Percentiles rank a stretch among this genome's conserved stretches.
phyloP scores from a whole-genome alignment of 2,113 vertebrate species.

The Cheilinus undulatus region DNA sequence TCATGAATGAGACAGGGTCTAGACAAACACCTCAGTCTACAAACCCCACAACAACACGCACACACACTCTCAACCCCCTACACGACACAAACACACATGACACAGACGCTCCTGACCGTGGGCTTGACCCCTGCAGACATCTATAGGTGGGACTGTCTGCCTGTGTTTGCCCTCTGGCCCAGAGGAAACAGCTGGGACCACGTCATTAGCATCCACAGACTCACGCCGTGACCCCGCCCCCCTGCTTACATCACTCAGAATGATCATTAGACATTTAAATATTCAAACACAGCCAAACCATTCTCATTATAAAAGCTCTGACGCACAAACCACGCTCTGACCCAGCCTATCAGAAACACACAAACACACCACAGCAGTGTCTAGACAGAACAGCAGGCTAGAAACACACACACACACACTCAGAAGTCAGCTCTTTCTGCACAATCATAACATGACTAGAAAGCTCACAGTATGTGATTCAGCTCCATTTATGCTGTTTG shows the following conservation, averaged over 20 bases:
- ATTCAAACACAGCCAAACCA: constrained; percentile 14
- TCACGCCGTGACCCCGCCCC: constrained; percentile 5
- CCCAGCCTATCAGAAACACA: constrained; percentile 2
- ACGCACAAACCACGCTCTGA: constrained; percentile 1
- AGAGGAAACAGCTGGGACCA: constrained; percentile 74
- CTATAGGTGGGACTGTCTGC: constrained; percentile 41
- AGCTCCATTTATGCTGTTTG: too few relatives aligned
- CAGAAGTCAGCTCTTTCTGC: constrained; percentile 14
- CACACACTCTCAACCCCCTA: constrained; percentile 23
- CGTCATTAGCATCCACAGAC: constrained; percentile 59
- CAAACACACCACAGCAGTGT: constrained; percentile 25
- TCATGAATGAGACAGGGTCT: constrained; percentile 38
- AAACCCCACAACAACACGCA: constrained; percentile 15
- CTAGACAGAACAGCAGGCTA: constrained; percentile 49
- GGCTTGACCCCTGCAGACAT: constrained; percentile 54
- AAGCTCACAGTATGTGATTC: constrained; percentile 15
- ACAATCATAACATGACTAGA: neutral
- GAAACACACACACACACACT: constrained; percentile 14
- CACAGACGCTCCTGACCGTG: constrained; percentile 58
- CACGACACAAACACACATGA: constrained; percentile 5
- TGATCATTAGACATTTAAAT: constrained; percentile 49
- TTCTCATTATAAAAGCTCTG: neutral
- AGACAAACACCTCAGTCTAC: constrained; percentile 57
- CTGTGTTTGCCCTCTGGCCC: constrained; percentile 52
- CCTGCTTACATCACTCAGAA: constrained; percentile 53